Conservation (phyloP, 1,140 invertebrate genomes). For the Bombyx mori region DNA sequence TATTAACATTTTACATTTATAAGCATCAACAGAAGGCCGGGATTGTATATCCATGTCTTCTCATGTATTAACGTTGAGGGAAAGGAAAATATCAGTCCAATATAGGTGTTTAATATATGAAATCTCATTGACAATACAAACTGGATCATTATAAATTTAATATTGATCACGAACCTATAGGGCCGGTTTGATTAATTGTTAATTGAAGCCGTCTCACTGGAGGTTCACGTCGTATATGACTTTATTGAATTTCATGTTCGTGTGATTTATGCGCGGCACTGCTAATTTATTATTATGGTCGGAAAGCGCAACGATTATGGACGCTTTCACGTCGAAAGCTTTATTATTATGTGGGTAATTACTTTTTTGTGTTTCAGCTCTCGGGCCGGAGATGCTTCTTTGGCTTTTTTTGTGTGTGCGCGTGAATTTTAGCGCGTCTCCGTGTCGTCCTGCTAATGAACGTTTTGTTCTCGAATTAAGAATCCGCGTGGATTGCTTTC, state of each 20-base stretch:
- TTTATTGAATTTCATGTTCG: conserved; percentile 65
- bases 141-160: conserved; percentile 34
- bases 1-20: too few species aligned
- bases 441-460: too few species aligned
- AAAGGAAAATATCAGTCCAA: too few species aligned
- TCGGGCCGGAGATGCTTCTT: too few species aligned
- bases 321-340: conserved; percentile 13
- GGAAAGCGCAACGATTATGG: conserved; percentile 22
- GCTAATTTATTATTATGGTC: conserved; percentile 56
- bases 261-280: conserved; percentile 52
- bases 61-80: too few species aligned
- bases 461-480: too few species aligned
- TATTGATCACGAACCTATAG: conserved; percentile 43
- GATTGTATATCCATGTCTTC: too few species aligned
- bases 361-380: conserved; percentile 1
- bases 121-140: neutral
- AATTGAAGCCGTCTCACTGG: conserved; percentile 57
- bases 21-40: too few species aligned
- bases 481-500: too few species aligned
- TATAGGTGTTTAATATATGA: neutral
- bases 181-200: conserved; percentile 61
- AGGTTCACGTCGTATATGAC: conserved; percentile 53
- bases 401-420: too few species aligned
- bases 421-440: too few species aligned
- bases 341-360: conserved; percentile 7